Percentiles rank a stretch among this genome's conserved stretches.
These are phyloP conservation scores for Cassiopea xamachana DNA, from an alignment of 30 jellyfish, hydroid and myxozoan species.

Conservation along the genomic window DNA sequence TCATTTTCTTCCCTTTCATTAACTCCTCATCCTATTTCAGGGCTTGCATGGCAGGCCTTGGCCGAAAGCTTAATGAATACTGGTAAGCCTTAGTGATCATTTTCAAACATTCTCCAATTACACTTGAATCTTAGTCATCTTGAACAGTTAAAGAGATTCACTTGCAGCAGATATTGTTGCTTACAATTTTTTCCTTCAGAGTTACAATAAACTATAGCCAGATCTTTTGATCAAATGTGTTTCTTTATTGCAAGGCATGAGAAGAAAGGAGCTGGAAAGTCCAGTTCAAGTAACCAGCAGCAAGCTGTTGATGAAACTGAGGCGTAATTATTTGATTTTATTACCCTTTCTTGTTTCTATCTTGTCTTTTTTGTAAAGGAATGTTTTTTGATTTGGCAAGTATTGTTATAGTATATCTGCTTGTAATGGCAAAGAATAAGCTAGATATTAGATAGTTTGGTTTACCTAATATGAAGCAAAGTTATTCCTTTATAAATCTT, in stretches of 20 bases:
- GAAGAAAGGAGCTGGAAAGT: conserved; percentile 56
- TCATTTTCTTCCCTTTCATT: neutral
- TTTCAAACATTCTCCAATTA: too few relatives aligned
- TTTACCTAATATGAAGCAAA: too few relatives aligned
- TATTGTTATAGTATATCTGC: neutral
- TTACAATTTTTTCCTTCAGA: too few relatives aligned
- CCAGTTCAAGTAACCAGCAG: conserved; percentile 32
- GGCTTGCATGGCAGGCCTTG: conserved; percentile 94
- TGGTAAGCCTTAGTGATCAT: conserved; percentile 57
- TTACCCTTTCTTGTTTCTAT: neutral
- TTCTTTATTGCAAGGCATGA: conserved; percentile 60
- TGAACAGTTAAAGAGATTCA: neutral
- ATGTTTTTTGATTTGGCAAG: neutral
- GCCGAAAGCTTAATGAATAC: conserved; percentile 88
- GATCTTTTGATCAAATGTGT: neutral
- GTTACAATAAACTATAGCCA: too few relatives aligned
- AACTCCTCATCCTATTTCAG: conserved; percentile 4
- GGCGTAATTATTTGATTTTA: conserved; percentile 1
- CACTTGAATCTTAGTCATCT: too few relatives aligned
- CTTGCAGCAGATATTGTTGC: neutral
- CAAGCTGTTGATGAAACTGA: conserved; percentile 49
- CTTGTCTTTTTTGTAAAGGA: neutral
- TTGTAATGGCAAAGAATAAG: too few relatives aligned
- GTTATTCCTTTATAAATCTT: too few relatives aligned
- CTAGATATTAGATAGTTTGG: too few relatives aligned